Evolutionary conservation across 2,888 invertebrate species (phyloP), one percentile per base, ranked within the genome.

Genomic region (Diogma glabrata): DNA sequence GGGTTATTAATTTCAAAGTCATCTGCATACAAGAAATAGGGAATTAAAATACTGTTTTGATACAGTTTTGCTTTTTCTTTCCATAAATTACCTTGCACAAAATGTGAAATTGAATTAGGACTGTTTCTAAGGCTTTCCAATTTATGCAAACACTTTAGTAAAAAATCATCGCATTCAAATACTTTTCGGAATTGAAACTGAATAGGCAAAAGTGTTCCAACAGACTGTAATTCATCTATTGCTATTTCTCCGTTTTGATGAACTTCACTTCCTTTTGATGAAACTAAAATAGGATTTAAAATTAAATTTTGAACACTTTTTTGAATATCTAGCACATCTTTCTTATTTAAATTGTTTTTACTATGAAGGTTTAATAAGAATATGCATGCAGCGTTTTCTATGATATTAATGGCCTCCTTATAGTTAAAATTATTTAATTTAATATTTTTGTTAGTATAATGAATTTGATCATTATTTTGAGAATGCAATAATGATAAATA

Each of bases 41-140:
- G 33, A 33, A 33, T 33, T 38, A 16, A 38, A 38, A 38, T 14
- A 38, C 38, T 8, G 19, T 16, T 38, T 7, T 16, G 38, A 38
- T 38, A n/a, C n/a, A n/a, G n/a, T n/a, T n/a, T n/a, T n/a, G n/a
- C n/a, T n/a, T n/a, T n/a, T n/a, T n/a, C n/a, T n/a, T n/a, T n/a
- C n/a, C n/a, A n/a, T n/a, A n/a, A n/a, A 38, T 38, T 38, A 17
- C 7, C 10, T 38, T 38, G 38, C 38, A 38, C 38, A 38, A 38
- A 38, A 38, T 38, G 16, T 4, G 38, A 38, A 38, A 38, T 14
- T 9, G 16, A 6, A 5, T 38, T 4, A 8, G 7, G 16, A 3
- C 4, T 7, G 9, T 16, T 38, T 14, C 17, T 9, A 17, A 33
- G 14, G 33, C 16, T 16, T 38, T 14, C 38, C 38, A 38, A 33